Evolutionary conservation across 2,113 vertebrate species (phyloP), one percentile per base, ranked within the genome.

Genomic region (Python bivittatus): DNA sequence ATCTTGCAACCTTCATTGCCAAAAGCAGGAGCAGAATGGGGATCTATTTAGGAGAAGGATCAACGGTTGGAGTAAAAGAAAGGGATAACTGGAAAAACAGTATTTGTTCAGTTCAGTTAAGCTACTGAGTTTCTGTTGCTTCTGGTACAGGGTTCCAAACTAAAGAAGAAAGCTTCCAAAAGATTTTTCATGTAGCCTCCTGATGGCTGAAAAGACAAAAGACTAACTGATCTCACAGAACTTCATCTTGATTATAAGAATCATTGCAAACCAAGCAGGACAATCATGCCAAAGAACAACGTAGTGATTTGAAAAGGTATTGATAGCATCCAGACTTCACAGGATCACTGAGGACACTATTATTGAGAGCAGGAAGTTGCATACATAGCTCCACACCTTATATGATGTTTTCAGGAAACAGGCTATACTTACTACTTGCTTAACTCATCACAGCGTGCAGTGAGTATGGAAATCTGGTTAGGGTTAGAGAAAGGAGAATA

Each of bases 351-450:
- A 86, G 53, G 60, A 64, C 84, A 29, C 33, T 53, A 83, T 38
- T 53, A 83, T 38, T 29, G 44, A 52, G 23, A 83, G 27, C 84
- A 83, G 29, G 13, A 4, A 11, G 54, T 58, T 86, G 83, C 33
- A 87, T 54, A 79, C 60, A 25, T 53, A 3, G 13, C 23, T 91
- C 84, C 84, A 86, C 57, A 84, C 20, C 56, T 54, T 83, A 53
- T 42, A 53, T 52, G 29, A 89, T 85, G 33, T 84, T 64, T 27
- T 25, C 90, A 85, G 56, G 58, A 60, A 42, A n/a, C 33, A 44
- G 48, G 86, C 25, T 38, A 88, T 93, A 93, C 92, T 93, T 93
- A 93, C 92, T 93, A 93, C 90, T 93, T 93, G 92, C 92, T 93
- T 91, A 93, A 84, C 86, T 93, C 92, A 93, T 93, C 92, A 1